Evolutionary conservation across 2,888 invertebrate species (phyloP).

Genomic region (Doris montereyensis): DNA sequence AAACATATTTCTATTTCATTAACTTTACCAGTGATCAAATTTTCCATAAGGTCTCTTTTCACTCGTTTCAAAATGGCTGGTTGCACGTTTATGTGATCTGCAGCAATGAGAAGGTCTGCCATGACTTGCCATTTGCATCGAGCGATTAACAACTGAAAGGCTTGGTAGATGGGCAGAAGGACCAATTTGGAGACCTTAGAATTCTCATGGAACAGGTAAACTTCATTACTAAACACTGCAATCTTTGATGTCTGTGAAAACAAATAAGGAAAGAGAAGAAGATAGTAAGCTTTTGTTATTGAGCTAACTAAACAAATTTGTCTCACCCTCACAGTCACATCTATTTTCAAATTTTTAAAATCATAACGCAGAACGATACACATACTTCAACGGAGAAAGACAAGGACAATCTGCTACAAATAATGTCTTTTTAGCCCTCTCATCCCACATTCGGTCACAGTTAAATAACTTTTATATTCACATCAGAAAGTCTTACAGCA

Average conservation of each 20-base stretch:
- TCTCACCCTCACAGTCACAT: no score
- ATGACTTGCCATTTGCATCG: constrained; percentile 35
- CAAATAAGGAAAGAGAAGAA: not conserved
- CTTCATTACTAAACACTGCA: constrained; percentile 41
- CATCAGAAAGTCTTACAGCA: no score
- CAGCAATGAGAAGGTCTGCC: constrained; percentile 34
- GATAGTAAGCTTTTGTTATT: no score
- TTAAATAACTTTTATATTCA: no score
- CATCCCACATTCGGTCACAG: no score
- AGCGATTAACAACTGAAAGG: constrained; percentile 36
- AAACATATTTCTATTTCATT: no score
- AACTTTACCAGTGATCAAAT: constrained; percentile 25
- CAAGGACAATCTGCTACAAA: no score
- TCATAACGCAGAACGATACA: no score
- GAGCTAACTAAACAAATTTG: no score
- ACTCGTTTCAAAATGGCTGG: constrained; percentile 40
- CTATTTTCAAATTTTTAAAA: not conserved
- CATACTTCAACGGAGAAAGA: no score
- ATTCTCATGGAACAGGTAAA: constrained; percentile 55
- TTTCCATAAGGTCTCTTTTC: constrained; percentile 37
- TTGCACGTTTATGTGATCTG: constrained; percentile 37
- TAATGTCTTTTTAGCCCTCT: no score
- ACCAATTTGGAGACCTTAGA: constrained; percentile 53
- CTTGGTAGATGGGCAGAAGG: constrained; percentile 49
- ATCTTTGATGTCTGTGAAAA: constrained; percentile 28